Evolutionary conservation across 2,888 invertebrate genomes (phyloP).

Genomic region (Morpho achilles): DNA sequence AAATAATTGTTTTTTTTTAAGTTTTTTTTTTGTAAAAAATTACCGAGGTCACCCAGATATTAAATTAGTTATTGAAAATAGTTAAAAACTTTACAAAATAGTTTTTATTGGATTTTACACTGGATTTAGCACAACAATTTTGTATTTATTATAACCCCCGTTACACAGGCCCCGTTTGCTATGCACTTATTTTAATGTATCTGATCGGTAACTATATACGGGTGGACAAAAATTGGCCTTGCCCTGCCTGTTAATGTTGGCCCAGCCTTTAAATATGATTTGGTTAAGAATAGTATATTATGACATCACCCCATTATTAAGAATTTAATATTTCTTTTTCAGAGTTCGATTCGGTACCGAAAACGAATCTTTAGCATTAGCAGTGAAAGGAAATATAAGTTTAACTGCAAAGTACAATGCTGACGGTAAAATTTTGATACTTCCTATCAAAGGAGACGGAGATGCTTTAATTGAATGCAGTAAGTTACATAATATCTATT

Average conservation of each 20-base stretch:
- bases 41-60: too few relatives aligned
- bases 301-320: too few relatives aligned
- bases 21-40: too few relatives aligned
- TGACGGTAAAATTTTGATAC: conserved; percentile 68
- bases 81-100: too few relatives aligned
- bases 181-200: too few relatives aligned
- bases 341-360: conserved; percentile 48
- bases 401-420: conserved; percentile 66
- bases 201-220: background rate
- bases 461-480: conserved; percentile 59
- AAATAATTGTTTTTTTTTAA: too few relatives aligned
- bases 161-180: too few relatives aligned
- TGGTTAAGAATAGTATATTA: too few relatives aligned
- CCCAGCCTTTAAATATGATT: background rate
- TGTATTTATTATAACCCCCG: too few relatives aligned
- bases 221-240: background rate
- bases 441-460: conserved; percentile 74
- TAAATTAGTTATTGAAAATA: too few relatives aligned
- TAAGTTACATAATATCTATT: conserved; percentile 42
- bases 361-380: conserved; percentile 48
- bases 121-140: too few relatives aligned
- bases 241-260: background rate
- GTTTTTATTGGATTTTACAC: too few relatives aligned
- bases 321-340: conserved; percentile 30
- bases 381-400: conserved; percentile 55